Base-by-base conservation (phyloP, 2,888 invertebrate species). In the Lasioglossum morio region DNA sequence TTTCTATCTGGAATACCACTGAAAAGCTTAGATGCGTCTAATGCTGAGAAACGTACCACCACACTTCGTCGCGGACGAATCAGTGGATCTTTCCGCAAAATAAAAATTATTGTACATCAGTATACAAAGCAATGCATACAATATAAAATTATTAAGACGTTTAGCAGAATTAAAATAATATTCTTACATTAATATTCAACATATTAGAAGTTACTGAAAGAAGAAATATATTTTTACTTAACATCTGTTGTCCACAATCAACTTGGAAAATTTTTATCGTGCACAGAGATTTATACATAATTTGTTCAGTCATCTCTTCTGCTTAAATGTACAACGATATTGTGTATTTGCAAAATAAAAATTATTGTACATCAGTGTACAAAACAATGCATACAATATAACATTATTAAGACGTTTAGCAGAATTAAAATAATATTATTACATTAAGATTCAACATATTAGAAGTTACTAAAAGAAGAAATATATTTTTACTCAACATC, bases 1-100 rank as follows among this genome's bases (percentile, higher is more conserved):
- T 48, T 63, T 79, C 85, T 82, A 82, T 80, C 80, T 80, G n/a
- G 37, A 70, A 70, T 75, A 80, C n/a, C 40, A n/a, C 37, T 14
- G 37, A 37, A 70, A 40, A n/a, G 69, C 12, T 70, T 70, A 23
- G 69, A 40, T 14, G 69, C 23, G 2, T 30, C 63, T 63, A 30
- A 63, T 16, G 63, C 30, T 7, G 63, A 16, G 63, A 7, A 27
- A 63, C 27, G 30, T 0, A 14, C 5, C 10, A 7, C 2, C 16
- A 10, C 63, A 8, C 16, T 63, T 19, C 16, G 63, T 19, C 16
- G 63, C 16, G 5, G 30, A 1, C 30, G 2, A 63, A 63, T 63
- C 16, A 8, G 30, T 34, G 4, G 19, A 19, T 2, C 8, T 19
- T 19, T 63, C 16, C 8, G 19, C 27, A 3, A 63, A 63, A 19